Percentiles rank a stretch among this genome's conserved stretches.
Conservation (phyloP, 2,797 vertebrate species). For the Pelodytes ibericus region DNA sequence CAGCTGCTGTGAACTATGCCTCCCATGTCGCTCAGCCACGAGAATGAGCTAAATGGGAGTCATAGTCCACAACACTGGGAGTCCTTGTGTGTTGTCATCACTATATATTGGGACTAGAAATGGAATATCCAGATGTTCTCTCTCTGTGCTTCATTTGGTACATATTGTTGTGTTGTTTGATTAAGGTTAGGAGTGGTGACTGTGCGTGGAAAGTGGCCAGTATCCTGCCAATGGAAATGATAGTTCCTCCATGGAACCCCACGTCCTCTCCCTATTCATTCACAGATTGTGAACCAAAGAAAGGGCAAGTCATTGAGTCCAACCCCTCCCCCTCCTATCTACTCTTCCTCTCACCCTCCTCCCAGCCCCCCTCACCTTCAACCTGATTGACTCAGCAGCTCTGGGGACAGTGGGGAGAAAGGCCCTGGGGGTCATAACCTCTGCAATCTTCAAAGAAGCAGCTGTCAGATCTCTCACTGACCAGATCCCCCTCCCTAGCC, state of each 20-base stretch:
- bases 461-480: constrained; percentile 72
- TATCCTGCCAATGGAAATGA: constrained; percentile 66
- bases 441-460: constrained; percentile 73
- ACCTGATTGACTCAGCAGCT: constrained; percentile 73
- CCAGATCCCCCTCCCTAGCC: constrained; percentile 61
- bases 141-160: too few relatives aligned
- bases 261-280: constrained; percentile 73
- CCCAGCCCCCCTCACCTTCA: constrained; percentile 69
- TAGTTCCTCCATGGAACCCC: constrained; percentile 66
- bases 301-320: constrained; percentile 64
- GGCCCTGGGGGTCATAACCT: constrained; percentile 73
- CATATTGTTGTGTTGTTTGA: background rate
- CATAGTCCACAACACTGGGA: too few relatives aligned
- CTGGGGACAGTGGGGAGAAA: constrained; percentile 66
- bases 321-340: constrained; percentile 66
- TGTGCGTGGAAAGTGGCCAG: constrained; percentile 44
- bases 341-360: constrained; percentile 54
- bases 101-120: too few relatives aligned
- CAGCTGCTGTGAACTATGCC: too few relatives aligned
- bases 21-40: too few relatives aligned
- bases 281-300: constrained; percentile 70
- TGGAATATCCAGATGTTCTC: too few relatives aligned
- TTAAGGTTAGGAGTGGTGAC: constrained; percentile 39
- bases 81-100: too few relatives aligned
- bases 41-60: too few relatives aligned